phyloP scores from a whole-genome alignment of 2,888 invertebrate species.

The Endomychus coccineus region DNA sequence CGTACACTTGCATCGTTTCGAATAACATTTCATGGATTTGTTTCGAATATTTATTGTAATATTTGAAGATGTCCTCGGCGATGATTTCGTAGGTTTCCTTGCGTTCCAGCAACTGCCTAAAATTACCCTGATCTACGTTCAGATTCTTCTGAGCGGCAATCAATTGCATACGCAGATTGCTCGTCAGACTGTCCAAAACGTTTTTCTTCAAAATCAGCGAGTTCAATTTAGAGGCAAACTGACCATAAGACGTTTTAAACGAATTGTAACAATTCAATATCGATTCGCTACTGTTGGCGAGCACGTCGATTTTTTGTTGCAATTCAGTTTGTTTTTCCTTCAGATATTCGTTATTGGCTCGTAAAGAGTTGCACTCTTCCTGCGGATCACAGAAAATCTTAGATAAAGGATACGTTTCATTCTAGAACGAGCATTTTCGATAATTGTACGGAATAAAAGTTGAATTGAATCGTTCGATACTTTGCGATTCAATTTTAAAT shows the following conservation, averaged over 20 bases:
- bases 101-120: constrained; percentile 25
- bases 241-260: constrained; percentile 20
- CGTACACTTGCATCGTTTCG: constrained; percentile 20
- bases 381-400: no score
- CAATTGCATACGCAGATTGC: constrained; percentile 20
- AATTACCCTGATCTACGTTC: constrained; percentile 14
- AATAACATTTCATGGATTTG: constrained; percentile 24
- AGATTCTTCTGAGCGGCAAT: constrained; percentile 17
- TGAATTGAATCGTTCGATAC: no score
- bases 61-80: constrained; percentile 29
- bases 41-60: constrained; percentile 26
- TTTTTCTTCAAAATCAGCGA: constrained; percentile 21
- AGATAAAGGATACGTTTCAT: no score
- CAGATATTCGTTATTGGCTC: constrained; percentile 16
- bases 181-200: constrained; percentile 21
- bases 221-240: constrained; percentile 18
- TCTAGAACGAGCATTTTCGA: no score
- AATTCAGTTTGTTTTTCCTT: constrained; percentile 17
- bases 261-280: constrained; percentile 20
- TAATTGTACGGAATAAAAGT: no score
- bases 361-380: background rate
- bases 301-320: constrained; percentile 23
- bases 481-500: no score
- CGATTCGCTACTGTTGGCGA: constrained; percentile 20
- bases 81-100: constrained; percentile 27